Evolutionary conservation across 2,797 vertebrate genomes (phyloP).

Genomic region (Pangasius sanitwongsei): DNA sequence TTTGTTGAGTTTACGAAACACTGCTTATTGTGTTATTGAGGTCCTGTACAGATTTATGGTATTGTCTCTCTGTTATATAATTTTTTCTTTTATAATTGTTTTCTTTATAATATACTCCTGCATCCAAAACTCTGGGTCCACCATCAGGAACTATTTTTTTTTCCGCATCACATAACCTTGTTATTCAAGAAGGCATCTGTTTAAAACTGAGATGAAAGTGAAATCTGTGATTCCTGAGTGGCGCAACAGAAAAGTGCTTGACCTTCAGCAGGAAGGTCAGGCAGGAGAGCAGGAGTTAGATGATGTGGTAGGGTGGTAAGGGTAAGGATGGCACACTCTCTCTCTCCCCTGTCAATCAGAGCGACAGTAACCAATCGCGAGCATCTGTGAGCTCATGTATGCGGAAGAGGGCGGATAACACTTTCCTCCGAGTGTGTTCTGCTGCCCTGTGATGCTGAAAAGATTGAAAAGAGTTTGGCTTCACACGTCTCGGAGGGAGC

Average conservation of each 20-base stretch:
- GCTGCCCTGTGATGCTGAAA: background rate
- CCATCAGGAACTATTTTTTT: background rate
- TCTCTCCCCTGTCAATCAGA: too few relatives aligned
- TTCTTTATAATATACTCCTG: background rate
- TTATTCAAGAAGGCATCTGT: background rate
- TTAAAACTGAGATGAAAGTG: background rate
- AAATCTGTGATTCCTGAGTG: background rate
- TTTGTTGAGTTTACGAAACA: background rate
- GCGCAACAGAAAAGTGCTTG: background rate
- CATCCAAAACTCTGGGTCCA: background rate
- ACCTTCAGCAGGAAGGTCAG: background rate
- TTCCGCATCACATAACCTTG: background rate
- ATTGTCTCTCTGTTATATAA: background rate
- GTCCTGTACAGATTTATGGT: background rate
- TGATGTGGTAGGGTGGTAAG: background rate
- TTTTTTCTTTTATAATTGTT: background rate
- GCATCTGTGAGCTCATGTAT: background rate
- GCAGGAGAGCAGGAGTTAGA: background rate
- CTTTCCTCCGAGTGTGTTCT: background rate
- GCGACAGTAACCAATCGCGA: background rate
- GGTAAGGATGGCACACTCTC: background rate
- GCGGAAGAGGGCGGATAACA: too few relatives aligned
- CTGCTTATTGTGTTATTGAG: background rate
- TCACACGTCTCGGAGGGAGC: background rate
- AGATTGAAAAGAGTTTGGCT: background rate